Evolutionary conservation across 2,113 vertebrate genomes (phyloP), one percentile per base, ranked within the genome.

Genomic region (Oplegnathus fasciatus): DNA sequence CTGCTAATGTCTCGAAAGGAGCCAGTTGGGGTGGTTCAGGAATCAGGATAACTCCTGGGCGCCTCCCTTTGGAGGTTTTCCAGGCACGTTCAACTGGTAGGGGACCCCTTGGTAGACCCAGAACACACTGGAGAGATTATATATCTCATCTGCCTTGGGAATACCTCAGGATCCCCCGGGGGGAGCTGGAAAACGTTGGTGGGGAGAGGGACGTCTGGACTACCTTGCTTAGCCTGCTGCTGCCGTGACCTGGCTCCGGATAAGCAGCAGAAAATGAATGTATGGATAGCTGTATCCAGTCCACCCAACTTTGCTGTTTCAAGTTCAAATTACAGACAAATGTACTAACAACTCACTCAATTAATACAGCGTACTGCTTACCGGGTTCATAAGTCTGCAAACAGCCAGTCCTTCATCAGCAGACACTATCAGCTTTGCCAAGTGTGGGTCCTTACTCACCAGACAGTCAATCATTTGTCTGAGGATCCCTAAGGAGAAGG

Each of bases 391-490:
- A 17, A 34, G 26, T 73, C 4, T 50, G 57, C 70, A 82, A 77
- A 68, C 4, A 86, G 66, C 52, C 52, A 37, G 46, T 22, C n/a
- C 30, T 85, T 85, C 32, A 84, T 78, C 42, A 79, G 82, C 40
- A 61, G 70, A 87, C 64, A 85, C 48, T 65, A 80, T 68, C 42
- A 75, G 62, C 79, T 79, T 58, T 69, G 55, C 34, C 55, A 83
- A 80, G 64, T 54, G 20, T 3, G 3, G 14, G n/a, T 71, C 44
- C 83, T 88, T 83, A 75, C 79, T 83, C 89, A 84, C 81, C 64
- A 78, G 40, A 70, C 69, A 76, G 30, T 73, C 80, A 86, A 61
- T 88, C 81, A 86, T 62, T 76, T 75, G 62, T 81, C 50, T 73
- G 34, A 83, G 60, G 58, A 71, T 82, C 79, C 69, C 66, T 28